phyloP scores from a whole-genome alignment of 2,888 invertebrate genomes.

The Mesochorus sp. region DNA sequence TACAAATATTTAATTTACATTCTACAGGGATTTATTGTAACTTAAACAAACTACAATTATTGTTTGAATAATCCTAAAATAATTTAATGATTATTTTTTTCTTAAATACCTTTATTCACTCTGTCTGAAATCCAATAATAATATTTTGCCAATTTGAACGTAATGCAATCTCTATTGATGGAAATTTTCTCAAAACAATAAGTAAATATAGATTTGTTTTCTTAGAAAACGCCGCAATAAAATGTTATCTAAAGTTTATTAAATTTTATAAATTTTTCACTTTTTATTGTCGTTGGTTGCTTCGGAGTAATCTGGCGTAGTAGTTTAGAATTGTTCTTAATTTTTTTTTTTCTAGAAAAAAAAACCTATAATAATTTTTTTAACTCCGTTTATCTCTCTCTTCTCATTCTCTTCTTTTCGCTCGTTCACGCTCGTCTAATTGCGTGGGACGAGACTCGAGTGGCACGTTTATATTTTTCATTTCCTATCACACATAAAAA shows the following conservation, averaged over 20 bases:
- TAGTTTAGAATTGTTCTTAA: conserved; percentile 42
- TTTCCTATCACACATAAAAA: conserved; percentile 12
- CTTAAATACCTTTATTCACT: not conserved
- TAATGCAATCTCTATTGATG: not conserved
- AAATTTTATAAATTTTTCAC: conserved; percentile 7
- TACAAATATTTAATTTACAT: too few species aligned
- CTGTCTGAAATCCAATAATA: not conserved
- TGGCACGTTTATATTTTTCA: conserved; percentile 36
- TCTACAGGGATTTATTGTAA: too few species aligned
- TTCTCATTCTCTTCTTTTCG: conserved; percentile 38
- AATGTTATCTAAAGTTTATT: conserved; percentile 6
- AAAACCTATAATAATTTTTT: not conserved
- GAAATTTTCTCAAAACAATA: conserved; percentile 16
- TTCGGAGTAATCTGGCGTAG: conserved; percentile 44
- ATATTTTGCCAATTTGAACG: too few species aligned
- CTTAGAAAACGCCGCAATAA: conserved; percentile 4
- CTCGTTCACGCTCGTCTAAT: conserved; percentile 31
- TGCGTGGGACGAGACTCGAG: conserved; percentile 23
- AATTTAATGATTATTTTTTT: too few species aligned
- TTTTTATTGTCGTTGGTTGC: conserved; percentile 34
- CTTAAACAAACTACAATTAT: too few species aligned
- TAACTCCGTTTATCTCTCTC: conserved; percentile 7
- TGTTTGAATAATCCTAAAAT: too few species aligned
- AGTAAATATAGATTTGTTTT: conserved; percentile 15
- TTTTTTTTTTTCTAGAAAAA: conserved; percentile 10